Percentiles rank a stretch among this genome's conserved stretches.
Conservation (phyloP, 2,888 invertebrate species). For the Trissoscelio sp. region DNA sequence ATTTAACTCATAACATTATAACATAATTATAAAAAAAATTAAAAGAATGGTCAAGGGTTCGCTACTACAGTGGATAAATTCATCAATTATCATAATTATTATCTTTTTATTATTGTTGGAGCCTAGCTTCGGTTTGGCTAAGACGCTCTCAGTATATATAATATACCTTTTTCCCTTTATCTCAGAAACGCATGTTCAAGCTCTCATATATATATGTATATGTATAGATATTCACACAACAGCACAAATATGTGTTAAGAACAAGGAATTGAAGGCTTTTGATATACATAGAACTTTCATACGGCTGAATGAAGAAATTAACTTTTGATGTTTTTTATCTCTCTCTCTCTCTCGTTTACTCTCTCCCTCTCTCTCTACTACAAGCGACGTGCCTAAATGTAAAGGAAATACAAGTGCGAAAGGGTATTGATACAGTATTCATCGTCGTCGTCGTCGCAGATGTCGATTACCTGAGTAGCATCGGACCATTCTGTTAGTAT, state of each 20-base stretch:
- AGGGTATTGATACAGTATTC: not conserved
- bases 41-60: constrained; percentile 46
- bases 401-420: constrained; percentile 31
- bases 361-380: constrained; percentile 36
- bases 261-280: constrained; percentile 28
- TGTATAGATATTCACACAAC: constrained; percentile 10
- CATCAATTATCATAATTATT: constrained; percentile 24
- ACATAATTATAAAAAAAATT: too few relatives aligned
- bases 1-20: too few relatives aligned
- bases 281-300: constrained; percentile 16
- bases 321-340: constrained; percentile 30
- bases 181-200: constrained; percentile 30
- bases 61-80: constrained; percentile 44
- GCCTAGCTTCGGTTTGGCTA: not conserved
- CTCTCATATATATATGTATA: constrained; percentile 35
- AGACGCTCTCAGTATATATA: not conserved
- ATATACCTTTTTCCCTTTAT: constrained; percentile 32
- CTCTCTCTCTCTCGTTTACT: constrained; percentile 37
- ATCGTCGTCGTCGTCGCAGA: constrained; percentile 19
- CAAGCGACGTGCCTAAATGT: constrained; percentile 37
- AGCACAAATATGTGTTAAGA: constrained; percentile 32
- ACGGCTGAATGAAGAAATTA: constrained; percentile 42
- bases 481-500: constrained; percentile 54
- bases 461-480: constrained; percentile 59
- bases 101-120: constrained; percentile 17